Evolutionary conservation across 2,113 vertebrate genomes (phyloP).

Genomic region (Ctenomys sociabilis): DNA sequence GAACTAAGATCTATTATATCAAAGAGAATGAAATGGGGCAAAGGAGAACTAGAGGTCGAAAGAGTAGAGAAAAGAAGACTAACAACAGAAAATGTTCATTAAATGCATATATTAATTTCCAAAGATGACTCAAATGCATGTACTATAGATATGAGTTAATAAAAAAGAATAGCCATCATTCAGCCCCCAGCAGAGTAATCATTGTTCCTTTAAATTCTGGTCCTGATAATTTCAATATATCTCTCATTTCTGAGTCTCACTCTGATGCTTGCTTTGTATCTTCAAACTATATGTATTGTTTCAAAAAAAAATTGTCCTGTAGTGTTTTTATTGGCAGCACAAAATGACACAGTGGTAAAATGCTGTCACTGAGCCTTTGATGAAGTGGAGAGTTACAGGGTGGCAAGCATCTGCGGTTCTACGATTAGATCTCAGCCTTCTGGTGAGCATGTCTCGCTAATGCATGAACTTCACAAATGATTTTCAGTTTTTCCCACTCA

Average conservation of each 20-base stretch:
- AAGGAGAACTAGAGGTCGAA: background rate
- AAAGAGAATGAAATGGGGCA: too few relatives aligned
- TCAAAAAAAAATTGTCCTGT: background rate
- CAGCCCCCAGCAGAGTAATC: background rate
- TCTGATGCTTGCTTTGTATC: background rate
- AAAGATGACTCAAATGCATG: background rate
- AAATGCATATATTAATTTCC: background rate
- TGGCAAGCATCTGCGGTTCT: background rate
- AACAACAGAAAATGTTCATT: background rate
- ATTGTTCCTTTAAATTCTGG: background rate
- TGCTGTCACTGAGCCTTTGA: background rate
- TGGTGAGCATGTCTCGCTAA: background rate
- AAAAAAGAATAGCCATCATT: background rate
- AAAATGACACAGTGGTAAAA: background rate
- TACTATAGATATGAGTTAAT: background rate
- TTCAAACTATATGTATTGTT: background rate
- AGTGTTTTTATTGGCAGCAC: background rate
- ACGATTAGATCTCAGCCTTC: background rate
- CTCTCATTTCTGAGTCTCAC: background rate
- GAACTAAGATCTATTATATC: too few relatives aligned
- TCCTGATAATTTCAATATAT: background rate
- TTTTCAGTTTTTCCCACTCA: background rate
- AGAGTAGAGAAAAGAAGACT: background rate
- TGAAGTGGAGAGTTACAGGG: background rate
- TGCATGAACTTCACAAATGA: background rate